Evolutionary conservation across 2,888 invertebrate genomes (phyloP).

Genomic region (Drosophila ezoana): DNA sequence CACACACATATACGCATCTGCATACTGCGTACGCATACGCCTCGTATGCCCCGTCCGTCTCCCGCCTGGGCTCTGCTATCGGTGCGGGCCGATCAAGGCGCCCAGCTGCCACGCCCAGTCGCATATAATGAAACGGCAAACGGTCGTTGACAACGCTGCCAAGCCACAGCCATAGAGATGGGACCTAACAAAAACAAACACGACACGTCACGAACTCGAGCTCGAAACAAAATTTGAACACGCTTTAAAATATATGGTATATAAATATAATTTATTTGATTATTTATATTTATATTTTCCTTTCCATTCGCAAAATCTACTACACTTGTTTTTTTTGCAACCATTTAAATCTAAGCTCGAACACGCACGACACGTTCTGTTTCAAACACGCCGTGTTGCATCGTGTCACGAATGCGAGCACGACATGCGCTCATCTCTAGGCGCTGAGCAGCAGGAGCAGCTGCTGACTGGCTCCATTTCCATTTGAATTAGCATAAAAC

Average conservation of each 20-base stretch:
- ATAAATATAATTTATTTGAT: too few species aligned
- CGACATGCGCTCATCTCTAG: slow-evolving; percentile 3
- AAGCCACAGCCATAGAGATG: slow-evolving; percentile 15
- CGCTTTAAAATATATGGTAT: too few species aligned
- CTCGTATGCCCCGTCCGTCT: slow-evolving; percentile 9
- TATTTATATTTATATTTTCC: too few species aligned
- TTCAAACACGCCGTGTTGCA: not conserved
- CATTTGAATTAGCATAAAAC: slow-evolving; percentile 80
- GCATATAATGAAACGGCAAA: slow-evolving; percentile 75
- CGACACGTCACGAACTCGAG: not conserved
- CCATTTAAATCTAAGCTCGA: not conserved
- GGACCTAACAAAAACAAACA: not conserved
- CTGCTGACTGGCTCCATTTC: slow-evolving; percentile 80
- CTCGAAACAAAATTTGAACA: too few species aligned
- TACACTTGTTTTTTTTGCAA: not conserved
- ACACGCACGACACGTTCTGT: not conserved
- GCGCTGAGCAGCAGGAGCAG: slow-evolving; percentile 52
- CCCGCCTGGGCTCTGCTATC: slow-evolving; percentile 48
- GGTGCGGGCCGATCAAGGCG: slow-evolving; percentile 70
- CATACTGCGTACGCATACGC: slow-evolving; percentile 46
- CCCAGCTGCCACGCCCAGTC: slow-evolving; percentile 67
- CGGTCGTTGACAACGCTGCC: slow-evolving; percentile 60
- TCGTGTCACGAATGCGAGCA: too few species aligned
- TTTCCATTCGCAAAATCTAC: too few species aligned
- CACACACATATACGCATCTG: slow-evolving; percentile 35